phyloP scores from a whole-genome alignment of 2,888 invertebrate genomes.

The Acanthosepion lycidas region DNA sequence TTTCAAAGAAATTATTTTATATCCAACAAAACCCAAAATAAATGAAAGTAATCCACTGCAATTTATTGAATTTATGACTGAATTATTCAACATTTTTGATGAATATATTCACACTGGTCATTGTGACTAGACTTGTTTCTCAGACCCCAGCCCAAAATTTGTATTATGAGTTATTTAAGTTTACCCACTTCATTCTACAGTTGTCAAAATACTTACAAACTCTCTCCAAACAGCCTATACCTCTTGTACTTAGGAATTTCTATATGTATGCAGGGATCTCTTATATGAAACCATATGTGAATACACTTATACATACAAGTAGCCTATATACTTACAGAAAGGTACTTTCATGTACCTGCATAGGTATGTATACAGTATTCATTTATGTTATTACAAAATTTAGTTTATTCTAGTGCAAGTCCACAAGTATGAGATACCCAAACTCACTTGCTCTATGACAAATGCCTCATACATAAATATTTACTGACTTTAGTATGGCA shows the following conservation, averaged over 20 bases:
- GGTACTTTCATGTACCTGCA: not conserved
- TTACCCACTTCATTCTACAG: not conserved
- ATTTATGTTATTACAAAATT: not conserved
- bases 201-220: not conserved
- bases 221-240: not conserved
- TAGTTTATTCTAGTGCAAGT: not conserved
- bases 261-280: not conserved
- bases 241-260: not conserved
- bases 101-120: conserved; percentile 6
- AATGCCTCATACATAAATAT: too few species aligned
- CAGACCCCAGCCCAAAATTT: not conserved
- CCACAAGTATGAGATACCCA: not conserved
- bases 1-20: conserved; percentile 33
- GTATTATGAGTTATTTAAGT: not conserved
- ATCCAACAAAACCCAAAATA: conserved; percentile 33
- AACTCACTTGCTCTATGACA: too few species aligned
- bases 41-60: conserved; percentile 33
- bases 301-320: not conserved
- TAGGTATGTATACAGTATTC: not conserved
- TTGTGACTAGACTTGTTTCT: not conserved
- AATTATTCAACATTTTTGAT: conserved; percentile 33
- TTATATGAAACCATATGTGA: not conserved
- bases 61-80: conserved; percentile 14
- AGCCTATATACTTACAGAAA: not conserved
- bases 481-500: too few species aligned